Evolutionary conservation across 1,140 invertebrate species (phyloP).

Genomic region (Bacillus rossius): DNA sequence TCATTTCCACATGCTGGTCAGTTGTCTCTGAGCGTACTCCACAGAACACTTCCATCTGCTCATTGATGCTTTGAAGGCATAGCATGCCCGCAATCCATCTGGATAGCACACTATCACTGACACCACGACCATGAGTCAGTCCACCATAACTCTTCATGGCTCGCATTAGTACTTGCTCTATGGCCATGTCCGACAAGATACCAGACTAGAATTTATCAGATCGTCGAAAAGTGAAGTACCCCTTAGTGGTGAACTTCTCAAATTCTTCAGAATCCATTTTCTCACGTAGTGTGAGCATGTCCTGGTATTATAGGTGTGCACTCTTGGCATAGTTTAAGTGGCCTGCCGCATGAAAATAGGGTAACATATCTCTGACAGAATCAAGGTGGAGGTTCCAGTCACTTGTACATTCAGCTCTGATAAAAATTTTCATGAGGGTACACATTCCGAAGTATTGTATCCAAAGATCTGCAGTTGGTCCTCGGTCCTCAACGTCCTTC

Average conservation of each 20-base stretch:
- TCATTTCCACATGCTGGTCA: no score
- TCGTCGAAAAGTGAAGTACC: conserved; percentile 19
- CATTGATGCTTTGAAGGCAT: no score
- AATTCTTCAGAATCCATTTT: conserved; percentile 11
- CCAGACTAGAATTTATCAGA: conserved; percentile 31
- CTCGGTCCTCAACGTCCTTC: no score
- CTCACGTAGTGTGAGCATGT: conserved; percentile 9
- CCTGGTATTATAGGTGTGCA: conserved; percentile 10
- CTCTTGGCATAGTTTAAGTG: conserved; percentile 20
- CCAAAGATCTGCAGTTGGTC: conserved; percentile 15
- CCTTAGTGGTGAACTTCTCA: conserved; percentile 14
- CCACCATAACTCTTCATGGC: conserved; percentile 26
- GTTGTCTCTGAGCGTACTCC: no score
- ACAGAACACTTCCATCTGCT: no score
- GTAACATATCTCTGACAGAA: conserved; percentile 15
- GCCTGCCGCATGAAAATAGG: conserved; percentile 15
- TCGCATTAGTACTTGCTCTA: conserved; percentile 22
- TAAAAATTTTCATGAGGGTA: conserved; percentile 16
- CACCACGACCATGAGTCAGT: background rate
- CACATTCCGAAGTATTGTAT: conserved; percentile 25
- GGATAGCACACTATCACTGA: background rate
- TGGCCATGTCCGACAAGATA: conserved; percentile 25
- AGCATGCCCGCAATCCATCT: background rate
- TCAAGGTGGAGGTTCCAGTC: conserved; percentile 20
- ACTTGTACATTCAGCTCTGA: conserved; percentile 21